Evolutionary conservation across 1,140 invertebrate species (phyloP).

Genomic region (Drosophila guanche): DNA sequence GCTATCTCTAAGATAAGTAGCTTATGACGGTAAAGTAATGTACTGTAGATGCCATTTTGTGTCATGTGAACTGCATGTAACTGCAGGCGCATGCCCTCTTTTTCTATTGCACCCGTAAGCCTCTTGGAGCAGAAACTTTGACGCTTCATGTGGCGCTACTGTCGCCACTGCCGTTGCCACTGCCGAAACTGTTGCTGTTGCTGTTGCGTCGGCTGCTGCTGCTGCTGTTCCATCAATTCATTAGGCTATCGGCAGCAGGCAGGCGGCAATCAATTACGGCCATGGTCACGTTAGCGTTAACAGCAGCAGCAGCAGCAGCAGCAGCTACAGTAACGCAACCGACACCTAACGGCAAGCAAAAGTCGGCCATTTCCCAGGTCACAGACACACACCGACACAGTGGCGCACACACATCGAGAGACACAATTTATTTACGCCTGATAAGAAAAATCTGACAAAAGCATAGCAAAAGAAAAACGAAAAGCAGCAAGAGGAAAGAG

Average conservation of each 20-base stretch:
- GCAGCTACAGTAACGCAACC: conserved; percentile 19
- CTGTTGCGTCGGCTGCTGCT: conserved; percentile 2
- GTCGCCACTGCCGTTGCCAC: no score
- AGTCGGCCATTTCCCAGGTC: conserved; percentile 64
- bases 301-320: conserved; percentile 24
- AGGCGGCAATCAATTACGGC: conserved; percentile 68
- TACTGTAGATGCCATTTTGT: no score
- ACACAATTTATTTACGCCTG: conserved; percentile 42
- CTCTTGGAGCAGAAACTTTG: no score
- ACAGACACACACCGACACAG: conserved; percentile 19
- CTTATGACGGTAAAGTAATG: no score
- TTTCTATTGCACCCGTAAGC: no score
- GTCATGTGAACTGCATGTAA: no score
- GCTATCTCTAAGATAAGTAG: no score
- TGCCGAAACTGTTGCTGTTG: no score
- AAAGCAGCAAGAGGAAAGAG: background rate
- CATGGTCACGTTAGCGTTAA: conserved; percentile 60
- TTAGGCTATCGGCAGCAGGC: conserved; percentile 45
- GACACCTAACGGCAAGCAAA: conserved; percentile 13
- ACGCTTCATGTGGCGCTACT: no score
- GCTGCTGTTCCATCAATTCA: conserved; percentile 18
- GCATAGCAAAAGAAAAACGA: conserved; percentile 8
- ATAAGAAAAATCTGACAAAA: conserved; percentile 66
- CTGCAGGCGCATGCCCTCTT: no score
- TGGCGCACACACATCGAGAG: conserved; percentile 1